Conservation (phyloP, 2,797 vertebrate species). For the Eleutherodactylus coqui region DNA sequence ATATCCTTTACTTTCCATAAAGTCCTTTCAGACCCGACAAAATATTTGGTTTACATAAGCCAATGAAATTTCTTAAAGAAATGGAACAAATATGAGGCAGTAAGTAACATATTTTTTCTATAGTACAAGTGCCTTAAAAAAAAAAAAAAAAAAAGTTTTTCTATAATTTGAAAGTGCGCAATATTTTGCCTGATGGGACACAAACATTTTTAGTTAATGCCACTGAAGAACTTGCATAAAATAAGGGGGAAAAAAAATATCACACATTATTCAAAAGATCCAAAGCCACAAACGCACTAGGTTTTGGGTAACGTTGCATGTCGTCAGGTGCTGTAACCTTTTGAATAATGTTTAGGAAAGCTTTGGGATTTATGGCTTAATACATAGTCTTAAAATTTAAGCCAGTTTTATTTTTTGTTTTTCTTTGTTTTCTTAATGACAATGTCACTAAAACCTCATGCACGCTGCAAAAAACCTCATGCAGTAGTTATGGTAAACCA, state of each 20-base stretch:
- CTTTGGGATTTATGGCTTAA: conserved; percentile 83
- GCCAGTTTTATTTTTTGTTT: conserved; percentile 71
- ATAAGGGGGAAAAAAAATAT: too few species aligned
- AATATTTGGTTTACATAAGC: not conserved
- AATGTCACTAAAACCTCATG: conserved; percentile 95
- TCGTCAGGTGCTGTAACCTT: conserved; percentile 72
- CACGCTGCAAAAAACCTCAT: conserved; percentile 99
- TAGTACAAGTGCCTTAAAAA: too few species aligned
- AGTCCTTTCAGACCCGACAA: not conserved
- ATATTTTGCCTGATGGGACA: not conserved
- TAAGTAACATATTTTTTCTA: too few species aligned
- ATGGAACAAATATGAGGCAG: not conserved
- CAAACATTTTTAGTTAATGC: conserved; percentile 59
- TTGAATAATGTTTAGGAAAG: conserved; percentile 85
- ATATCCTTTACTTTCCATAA: not conserved
- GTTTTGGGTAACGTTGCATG: conserved; percentile 66
- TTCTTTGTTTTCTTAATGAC: conserved; percentile 81
- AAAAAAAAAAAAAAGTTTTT: too few species aligned
- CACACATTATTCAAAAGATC: conserved; percentile 76
- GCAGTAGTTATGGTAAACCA: conserved; percentile 99
- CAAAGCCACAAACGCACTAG: conserved; percentile 67
- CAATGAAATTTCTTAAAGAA: not conserved
- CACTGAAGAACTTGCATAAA: conserved; percentile 72
- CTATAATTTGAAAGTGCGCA: not conserved
- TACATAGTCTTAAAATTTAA: conserved; percentile 52